Evolutionary conservation across 2,113 vertebrate species (phyloP).

Genomic region (Neofelis nebulosa): DNA sequence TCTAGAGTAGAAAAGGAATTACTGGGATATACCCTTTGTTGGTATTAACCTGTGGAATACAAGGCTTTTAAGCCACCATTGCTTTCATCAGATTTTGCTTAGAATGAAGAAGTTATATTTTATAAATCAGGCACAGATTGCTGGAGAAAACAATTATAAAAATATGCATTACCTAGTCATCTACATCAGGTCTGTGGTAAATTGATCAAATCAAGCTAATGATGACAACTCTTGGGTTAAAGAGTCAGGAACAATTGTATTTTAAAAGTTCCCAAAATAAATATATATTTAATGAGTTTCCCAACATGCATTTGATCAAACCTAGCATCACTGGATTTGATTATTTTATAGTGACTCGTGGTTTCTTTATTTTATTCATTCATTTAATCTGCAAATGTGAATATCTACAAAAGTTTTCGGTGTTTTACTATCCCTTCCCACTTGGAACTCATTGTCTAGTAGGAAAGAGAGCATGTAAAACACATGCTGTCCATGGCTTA

Average conservation of each 20-base stretch:
- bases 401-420: neutral
- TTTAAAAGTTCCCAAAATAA: neutral
- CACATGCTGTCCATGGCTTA: neutral
- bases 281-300: neutral
- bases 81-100: neutral
- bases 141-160: slow-evolving; percentile 16
- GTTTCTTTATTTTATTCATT: neutral
- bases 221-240: slow-evolving; percentile 21
- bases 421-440: neutral
- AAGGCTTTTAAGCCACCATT: neutral
- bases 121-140: neutral
- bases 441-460: neutral
- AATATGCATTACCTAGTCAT: neutral
- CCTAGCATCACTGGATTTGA: neutral
- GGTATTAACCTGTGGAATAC: neutral
- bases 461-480: neutral
- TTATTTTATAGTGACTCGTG: slow-evolving; percentile 11
- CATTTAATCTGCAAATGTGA: slow-evolving; percentile 5
- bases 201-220: slow-evolving; percentile 7
- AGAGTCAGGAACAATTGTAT: neutral
- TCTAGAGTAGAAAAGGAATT: neutral
- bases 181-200: neutral
- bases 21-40: neutral
- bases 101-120: neutral
- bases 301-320: neutral